Percentiles rank a stretch among this genome's conserved stretches.
Evolutionary conservation across 2,797 vertebrate species (phyloP).

Genomic region (Meda fulgida): DNA sequence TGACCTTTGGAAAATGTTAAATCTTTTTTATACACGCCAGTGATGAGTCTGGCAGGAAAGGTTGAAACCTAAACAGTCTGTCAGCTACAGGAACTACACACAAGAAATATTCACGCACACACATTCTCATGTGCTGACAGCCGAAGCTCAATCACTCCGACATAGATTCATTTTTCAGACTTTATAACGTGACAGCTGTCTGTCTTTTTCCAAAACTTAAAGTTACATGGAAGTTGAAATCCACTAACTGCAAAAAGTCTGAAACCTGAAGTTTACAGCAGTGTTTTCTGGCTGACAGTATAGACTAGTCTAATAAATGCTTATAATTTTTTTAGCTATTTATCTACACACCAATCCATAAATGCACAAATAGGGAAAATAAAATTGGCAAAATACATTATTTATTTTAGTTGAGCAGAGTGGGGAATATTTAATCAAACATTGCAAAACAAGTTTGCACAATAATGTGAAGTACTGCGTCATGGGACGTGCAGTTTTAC

Average conservation of each 20-base stretch:
- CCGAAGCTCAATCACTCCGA: constrained; percentile 24
- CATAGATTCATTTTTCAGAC: constrained; percentile 35
- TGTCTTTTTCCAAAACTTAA: constrained; percentile 13
- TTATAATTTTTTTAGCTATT: neutral
- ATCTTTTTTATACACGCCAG: constrained; percentile 73
- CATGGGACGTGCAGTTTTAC: constrained; percentile 25
- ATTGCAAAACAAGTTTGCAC: constrained; percentile 25
- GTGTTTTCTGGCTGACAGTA: neutral
- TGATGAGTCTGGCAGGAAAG: constrained; percentile 52
- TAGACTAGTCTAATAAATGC: neutral
- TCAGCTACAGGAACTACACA: constrained; percentile 18
- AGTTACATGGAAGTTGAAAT: constrained; percentile 14
- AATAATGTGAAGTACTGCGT: neutral
- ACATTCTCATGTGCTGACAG: constrained; percentile 32
- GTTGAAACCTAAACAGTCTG: constrained; percentile 51
- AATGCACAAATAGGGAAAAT: neutral
- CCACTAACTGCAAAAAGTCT: constrained; percentile 19
- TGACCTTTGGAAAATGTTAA: constrained; percentile 83
- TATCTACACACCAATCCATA: constrained; percentile 19
- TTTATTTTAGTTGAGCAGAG: constrained; percentile 11
- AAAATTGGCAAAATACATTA: constrained; percentile 3
- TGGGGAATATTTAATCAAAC: constrained; percentile 26
- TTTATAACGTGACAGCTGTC: constrained; percentile 48
- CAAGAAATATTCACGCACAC: neutral
- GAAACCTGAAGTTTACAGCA: neutral